A percentile compares a stretch with the other conserved stretches of the same genome.
phyloP scores from a whole-genome alignment of 2,888 invertebrate species.

The Conistra vaccinii region DNA sequence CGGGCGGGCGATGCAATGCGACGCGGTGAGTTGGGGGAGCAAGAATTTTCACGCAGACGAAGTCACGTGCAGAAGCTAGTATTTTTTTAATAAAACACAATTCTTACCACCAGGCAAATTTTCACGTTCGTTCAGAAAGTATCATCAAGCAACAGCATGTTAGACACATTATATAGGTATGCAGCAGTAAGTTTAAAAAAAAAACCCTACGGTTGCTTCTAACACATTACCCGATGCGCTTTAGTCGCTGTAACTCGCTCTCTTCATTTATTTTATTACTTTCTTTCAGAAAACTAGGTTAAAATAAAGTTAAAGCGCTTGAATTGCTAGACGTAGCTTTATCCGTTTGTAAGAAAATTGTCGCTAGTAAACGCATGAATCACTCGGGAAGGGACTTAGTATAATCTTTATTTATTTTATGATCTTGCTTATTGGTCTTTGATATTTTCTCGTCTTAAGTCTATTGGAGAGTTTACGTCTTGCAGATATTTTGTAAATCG shows the following conservation, averaged over 20 bases:
- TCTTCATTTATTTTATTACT: constrained; percentile 40
- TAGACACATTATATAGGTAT: background rate
- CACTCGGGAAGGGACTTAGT: constrained; percentile 28
- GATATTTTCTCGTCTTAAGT: background rate
- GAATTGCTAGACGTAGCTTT: constrained; percentile 44
- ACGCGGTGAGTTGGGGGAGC: no score
- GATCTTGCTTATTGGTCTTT: background rate
- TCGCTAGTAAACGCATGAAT: constrained; percentile 30
- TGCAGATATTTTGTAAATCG: background rate
- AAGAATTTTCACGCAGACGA: no score
- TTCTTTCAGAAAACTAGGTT: constrained; percentile 26
- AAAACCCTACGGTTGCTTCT: no score
- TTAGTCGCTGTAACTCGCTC: constrained; percentile 19
- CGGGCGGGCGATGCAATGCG: no score
- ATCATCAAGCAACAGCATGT: background rate
- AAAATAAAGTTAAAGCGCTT: constrained; percentile 43
- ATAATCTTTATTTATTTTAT: constrained; percentile 14
- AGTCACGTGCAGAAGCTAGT: no score
- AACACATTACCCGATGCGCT: background rate
- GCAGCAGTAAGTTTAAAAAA: no score
- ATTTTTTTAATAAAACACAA: no score
- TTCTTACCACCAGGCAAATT: no score
- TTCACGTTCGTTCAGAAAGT: no score
- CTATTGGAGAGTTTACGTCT: background rate
- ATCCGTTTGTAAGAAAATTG: constrained; percentile 33